Evolutionary conservation across 2,888 invertebrate species (phyloP).

Genomic region (Thysanoteuthis rhombus): DNA sequence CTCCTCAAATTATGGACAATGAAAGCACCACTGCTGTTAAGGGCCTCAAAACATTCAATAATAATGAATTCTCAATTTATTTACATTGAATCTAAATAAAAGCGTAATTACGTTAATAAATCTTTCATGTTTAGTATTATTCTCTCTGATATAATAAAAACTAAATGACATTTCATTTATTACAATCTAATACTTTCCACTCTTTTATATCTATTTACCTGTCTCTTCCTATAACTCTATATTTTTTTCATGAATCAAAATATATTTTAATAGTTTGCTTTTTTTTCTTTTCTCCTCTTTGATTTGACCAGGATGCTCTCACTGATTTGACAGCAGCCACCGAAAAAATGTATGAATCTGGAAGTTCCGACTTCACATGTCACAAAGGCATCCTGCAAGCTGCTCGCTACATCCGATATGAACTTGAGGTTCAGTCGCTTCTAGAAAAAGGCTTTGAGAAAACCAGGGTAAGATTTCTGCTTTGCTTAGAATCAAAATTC

Average conservation of each 20-base stretch:
- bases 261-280: background rate
- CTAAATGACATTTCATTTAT: too few relatives aligned
- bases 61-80: too few relatives aligned
- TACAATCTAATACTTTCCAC: too few relatives aligned
- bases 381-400: conserved; percentile 89
- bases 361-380: conserved; percentile 73
- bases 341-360: conserved; percentile 75
- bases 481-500: background rate
- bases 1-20: too few relatives aligned
- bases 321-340: conserved; percentile 76
- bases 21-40: too few relatives aligned
- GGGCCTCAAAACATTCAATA: too few relatives aligned
- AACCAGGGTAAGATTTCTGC: conserved; percentile 45
- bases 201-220: too few relatives aligned
- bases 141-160: too few relatives aligned
- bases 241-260: background rate
- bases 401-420: conserved; percentile 80
- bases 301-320: conserved; percentile 77
- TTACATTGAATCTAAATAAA: too few relatives aligned
- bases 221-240: too few relatives aligned
- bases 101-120: too few relatives aligned
- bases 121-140: too few relatives aligned
- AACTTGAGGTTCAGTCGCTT: conserved; percentile 61
- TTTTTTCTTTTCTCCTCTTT: background rate
- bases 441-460: conserved; percentile 58